Base-by-base conservation (phyloP, 2,797 vertebrate species). In the Eulemur albifrons region DNA sequence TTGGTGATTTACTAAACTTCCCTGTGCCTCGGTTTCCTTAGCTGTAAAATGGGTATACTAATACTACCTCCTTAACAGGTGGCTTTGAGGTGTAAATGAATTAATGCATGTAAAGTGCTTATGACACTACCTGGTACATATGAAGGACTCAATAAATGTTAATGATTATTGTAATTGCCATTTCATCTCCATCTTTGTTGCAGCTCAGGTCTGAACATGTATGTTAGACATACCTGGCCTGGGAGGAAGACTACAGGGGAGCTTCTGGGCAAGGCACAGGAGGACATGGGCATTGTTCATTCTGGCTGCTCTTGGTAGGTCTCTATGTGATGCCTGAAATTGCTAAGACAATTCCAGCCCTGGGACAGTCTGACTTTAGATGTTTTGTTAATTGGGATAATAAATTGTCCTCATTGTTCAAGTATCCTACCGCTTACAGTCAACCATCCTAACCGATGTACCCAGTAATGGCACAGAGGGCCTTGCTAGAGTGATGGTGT, bases 321-420 rank as follows among this genome's bases (percentile, higher is more conserved):
- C 65, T 88, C 65, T 32, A 3, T 12, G 38, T 23, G 79, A 93
- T 43, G n/a, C 54, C 35, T 82, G n/a, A 80, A 79, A 79, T 6
- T 27, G 30, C 21, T 54, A 92, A 84, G 43, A 32, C 14, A 59
- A 10, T 86, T 80, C 82, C 11, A 85, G 40, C 35, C 40, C 5
- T 20, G 35, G 38, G 72, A 17, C 27, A 61, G 10, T 59, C 48
- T 50, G 59, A 83, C 17, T 65, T 50, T 7, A 38, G 48, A 43
- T 85, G 25, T 50, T 93, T 95, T 80, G 23, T 87, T 88, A 84
- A 50, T 32, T 69, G 80, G n/a, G n/a, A 82, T 87, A 85, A 88
- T 82, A 73, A 89, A 57, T 52, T 40, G 35, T 40, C 27, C 63
- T 90, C 4, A 65, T 59, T 80, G 61, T 63, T 92, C 69, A 85